Evolutionary conservation across 2,888 invertebrate genomes (phyloP).

Genomic region (Linnaemya tessellans): DNA sequence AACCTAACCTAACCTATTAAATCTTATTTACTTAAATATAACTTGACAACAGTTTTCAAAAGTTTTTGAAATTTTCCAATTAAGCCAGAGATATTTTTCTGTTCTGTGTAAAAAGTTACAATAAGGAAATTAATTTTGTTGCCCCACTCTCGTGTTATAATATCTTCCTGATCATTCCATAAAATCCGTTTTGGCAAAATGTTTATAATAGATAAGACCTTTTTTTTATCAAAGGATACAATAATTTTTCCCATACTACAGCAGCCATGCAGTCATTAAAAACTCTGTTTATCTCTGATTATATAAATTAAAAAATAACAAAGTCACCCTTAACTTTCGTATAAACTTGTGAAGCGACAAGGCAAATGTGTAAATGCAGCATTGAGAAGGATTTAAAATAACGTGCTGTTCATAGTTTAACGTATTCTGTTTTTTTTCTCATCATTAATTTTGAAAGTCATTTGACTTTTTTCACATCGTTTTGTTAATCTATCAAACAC

Average conservation of each 20-base stretch:
- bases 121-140: conserved; percentile 22
- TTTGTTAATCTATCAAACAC: conserved; percentile 66
- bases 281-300: conserved; percentile 63
- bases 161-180: background rate
- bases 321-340: conserved; percentile 63
- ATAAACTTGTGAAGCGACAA: background rate
- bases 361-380: background rate
- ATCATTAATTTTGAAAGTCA: conserved; percentile 72
- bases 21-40: no score
- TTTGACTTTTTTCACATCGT: conserved; percentile 69
- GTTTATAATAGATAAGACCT: conserved; percentile 39
- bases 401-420: conserved; percentile 62
- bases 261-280: conserved; percentile 44
- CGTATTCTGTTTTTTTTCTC: conserved; percentile 49
- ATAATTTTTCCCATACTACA: conserved; percentile 28
- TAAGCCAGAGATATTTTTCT: background rate
- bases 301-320: conserved; percentile 64
- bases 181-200: conserved; percentile 35
- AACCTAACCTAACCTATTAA: no score
- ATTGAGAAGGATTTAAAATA: conserved; percentile 46
- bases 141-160: background rate
- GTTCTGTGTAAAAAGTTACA: background rate
- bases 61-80: background rate
- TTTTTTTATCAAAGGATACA: conserved; percentile 28
- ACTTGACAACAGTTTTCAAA: no score